A percentile compares a stretch with the other conserved stretches of the same genome.
Evolutionary conservation across 2,113 vertebrate genomes (phyloP).

Genomic region (Spilogale gracilis): DNA sequence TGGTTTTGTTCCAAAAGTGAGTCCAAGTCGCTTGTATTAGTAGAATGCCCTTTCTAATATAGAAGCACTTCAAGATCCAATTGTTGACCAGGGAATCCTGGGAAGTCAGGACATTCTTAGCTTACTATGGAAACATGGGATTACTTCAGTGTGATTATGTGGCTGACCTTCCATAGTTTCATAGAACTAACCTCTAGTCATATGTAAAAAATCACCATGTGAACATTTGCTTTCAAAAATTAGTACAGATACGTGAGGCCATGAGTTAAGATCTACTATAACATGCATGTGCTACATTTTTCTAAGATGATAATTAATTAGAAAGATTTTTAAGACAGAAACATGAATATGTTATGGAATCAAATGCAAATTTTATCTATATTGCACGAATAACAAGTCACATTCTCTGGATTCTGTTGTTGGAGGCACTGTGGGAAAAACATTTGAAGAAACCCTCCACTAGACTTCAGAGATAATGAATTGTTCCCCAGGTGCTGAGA

Average conservation of each 20-base stretch:
- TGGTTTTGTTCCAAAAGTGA: background rate
- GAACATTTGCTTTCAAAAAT: slow-evolving; percentile 11
- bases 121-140: background rate
- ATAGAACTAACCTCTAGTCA: background rate
- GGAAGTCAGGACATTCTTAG: background rate
- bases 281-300: background rate
- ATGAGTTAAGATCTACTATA: background rate
- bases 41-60: background rate
- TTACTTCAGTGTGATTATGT: background rate
- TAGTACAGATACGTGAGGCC: background rate
- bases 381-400: background rate
- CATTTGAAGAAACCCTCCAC: background rate
- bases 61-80: background rate
- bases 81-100: background rate
- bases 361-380: slow-evolving; percentile 1
- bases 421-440: background rate
- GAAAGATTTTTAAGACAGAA: slow-evolving; percentile 13
- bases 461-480: background rate
- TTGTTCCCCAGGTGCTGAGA: background rate
- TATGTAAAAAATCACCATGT: background rate
- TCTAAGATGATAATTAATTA: background rate
- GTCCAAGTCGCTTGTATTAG: background rate
- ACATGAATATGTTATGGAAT: background rate
- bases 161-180: background rate
- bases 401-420: background rate